Base-by-base conservation (phyloP, 2,113 vertebrate genomes). In the Gymnocephalus cernua region DNA sequence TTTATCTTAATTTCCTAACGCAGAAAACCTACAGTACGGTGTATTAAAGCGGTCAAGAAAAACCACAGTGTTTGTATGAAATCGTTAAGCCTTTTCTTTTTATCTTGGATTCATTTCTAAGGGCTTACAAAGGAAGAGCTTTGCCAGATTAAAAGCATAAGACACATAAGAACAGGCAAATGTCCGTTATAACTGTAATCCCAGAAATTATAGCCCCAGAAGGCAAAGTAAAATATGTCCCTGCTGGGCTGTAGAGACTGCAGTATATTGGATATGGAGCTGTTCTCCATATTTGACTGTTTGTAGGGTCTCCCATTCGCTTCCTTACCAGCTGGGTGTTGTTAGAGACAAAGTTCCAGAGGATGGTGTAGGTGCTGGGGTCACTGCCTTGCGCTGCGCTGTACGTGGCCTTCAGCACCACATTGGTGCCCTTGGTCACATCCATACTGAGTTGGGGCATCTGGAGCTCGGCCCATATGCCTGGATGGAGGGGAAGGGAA, bases 371-470 rank as follows among this genome's bases (percentile, higher is more conserved):
- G 45, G 57, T 23, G 35, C 18, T 50, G 19, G 77, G 51, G 59
- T 89, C 88, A 3, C 0, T 14, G 25, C 45, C 59, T 0, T 32
- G 0, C 0, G 0, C 14, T 1, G 74, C 0, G 18, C 35, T 88
- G 91, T 97, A 98, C 61, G 91, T 95, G 38, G 91, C 95, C 0
- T 80, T 93, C 67, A 98, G 94, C 54, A 95, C 91, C 3, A 91
- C 95, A 2, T 1, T 89, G 7, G 89, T 68, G 41, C 97, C 97
- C 83, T 97, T 91, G 35, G 95, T 93, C 0, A 92, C 96, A 7
- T 89, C 87, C 50, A 97, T 67, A 0, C 21, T 87, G 4, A 21
- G 59, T 0, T 91, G 74, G 7, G 92, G 87, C 56, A 89, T 57
- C 45, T 62, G 4, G 54, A 94, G 53, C 51, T 93, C 2, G 9